Evolutionary conservation across 1,140 invertebrate genomes (phyloP).

Genomic region (Tetraneura akinire): DNA sequence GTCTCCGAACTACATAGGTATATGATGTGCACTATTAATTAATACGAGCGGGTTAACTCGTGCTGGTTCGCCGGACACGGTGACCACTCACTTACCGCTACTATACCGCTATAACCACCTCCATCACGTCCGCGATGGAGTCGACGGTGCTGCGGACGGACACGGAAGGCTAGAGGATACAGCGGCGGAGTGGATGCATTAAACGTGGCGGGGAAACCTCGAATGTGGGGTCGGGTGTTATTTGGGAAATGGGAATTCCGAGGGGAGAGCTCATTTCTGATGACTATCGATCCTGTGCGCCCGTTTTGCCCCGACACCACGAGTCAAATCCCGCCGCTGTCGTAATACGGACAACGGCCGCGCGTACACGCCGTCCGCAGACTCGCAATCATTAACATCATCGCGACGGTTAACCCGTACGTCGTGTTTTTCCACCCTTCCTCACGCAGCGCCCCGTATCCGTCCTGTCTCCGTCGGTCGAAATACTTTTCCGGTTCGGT

Average conservation of each 20-base stretch:
- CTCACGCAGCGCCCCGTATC: too few relatives aligned
- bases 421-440: not conserved
- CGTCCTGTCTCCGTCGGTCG: too few relatives aligned
- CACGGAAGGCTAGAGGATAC: not conserved
- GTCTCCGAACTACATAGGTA: not conserved
- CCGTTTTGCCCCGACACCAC: not conserved
- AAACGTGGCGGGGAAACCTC: not conserved
- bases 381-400: not conserved
- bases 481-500: too few relatives aligned
- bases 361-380: not conserved
- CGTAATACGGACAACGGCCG: not conserved
- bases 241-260: too few relatives aligned
- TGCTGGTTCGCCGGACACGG: too few relatives aligned
- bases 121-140: too few relatives aligned
- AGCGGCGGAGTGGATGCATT: not conserved
- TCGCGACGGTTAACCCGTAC: not conserved
- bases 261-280: constrained; percentile 31
- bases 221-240: too few relatives aligned
- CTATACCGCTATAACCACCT: too few relatives aligned
- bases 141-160: not conserved
- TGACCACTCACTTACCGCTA: too few relatives aligned
- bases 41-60: constrained; percentile 6
- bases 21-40: constrained; percentile 34
- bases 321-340: too few relatives aligned
- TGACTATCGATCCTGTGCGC: constrained; percentile 26